These are phyloP conservation scores for Phrynocephalus forsythii DNA, from an alignment of 2,797 vertebrate species.

Conservation along the genomic window DNA sequence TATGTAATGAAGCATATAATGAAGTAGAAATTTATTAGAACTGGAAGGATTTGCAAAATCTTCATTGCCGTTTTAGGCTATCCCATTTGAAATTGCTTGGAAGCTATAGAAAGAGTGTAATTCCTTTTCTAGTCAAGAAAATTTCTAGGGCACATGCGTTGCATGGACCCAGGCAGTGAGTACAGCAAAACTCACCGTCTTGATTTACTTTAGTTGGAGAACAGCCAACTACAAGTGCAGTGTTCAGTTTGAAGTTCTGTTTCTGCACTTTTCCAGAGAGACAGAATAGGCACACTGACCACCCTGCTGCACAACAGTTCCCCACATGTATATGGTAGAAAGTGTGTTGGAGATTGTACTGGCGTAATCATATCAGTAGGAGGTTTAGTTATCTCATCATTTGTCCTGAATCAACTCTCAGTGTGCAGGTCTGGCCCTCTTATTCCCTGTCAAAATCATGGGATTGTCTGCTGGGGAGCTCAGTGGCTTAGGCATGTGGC, in stretches of 20 bases:
- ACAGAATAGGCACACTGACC: neutral
- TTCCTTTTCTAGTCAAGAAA: constrained; percentile 26
- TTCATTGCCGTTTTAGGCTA: constrained; percentile 14
- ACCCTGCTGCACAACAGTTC: neutral
- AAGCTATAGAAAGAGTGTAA: constrained; percentile 8
- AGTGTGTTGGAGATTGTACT: neutral
- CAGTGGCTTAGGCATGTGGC: no score
- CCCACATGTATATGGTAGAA: neutral
- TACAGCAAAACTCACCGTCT: constrained; percentile 41
- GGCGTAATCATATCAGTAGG: neutral
- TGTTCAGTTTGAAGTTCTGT: constrained; percentile 17
- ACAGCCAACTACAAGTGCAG: constrained; percentile 23
- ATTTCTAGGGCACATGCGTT: constrained; percentile 29
- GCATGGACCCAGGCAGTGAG: constrained; percentile 32
- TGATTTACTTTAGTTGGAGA: constrained; percentile 48
- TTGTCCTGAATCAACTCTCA: no score
- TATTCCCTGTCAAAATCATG: no score
- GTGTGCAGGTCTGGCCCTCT: no score
- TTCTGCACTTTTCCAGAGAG: neutral
- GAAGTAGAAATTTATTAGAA: constrained; percentile 30
- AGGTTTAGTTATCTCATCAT: no score
- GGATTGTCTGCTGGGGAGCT: no score
- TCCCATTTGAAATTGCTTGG: constrained; percentile 42
- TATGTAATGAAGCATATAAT: constrained; percentile 14
- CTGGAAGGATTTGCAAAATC: neutral